phyloP scores from a whole-genome alignment of 2,888 invertebrate genomes.

The Tenthredo amoena region DNA sequence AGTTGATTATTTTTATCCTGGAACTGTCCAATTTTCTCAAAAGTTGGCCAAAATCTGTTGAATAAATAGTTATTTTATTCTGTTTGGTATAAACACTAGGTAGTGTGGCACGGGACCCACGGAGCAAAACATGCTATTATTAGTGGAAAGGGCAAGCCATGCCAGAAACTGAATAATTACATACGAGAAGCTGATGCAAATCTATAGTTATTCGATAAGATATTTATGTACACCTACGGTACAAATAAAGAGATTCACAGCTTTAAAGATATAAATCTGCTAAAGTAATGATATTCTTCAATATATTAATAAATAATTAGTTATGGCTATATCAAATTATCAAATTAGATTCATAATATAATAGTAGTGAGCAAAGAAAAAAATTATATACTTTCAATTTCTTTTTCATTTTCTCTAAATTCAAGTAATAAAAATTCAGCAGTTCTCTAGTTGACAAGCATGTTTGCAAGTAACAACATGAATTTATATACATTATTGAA shows the following conservation, averaged over 20 bases:
- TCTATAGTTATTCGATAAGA: constrained; percentile 1
- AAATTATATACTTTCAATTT: constrained; percentile 1
- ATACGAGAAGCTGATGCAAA: constrained; percentile 26
- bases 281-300: constrained; percentile 15
- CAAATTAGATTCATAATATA: constrained; percentile 36
- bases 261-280: constrained; percentile 32
- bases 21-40: not conserved
- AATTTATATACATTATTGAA: not conserved
- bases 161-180: constrained; percentile 2
- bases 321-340: constrained; percentile 24
- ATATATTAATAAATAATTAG: constrained; percentile 38
- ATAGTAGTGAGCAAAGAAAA: constrained; percentile 35
- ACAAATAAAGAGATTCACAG: constrained; percentile 36
- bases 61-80: constrained; percentile 13
- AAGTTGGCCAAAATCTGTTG: constrained; percentile 3
- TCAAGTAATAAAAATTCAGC: constrained; percentile 35
- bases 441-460: not conserved
- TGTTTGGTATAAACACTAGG: constrained; percentile 38
- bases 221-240: not conserved
- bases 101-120: constrained; percentile 50
- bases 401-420: constrained; percentile 5
- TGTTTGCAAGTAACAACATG: not conserved
- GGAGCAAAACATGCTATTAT: constrained; percentile 37
- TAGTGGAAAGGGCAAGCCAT: constrained; percentile 24
- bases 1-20: not conserved